phyloP scores from a whole-genome alignment of 2,113 vertebrate genomes.

The human region GRCh38 chr7:118811501-118812000 shows the following conservation, averaged over 20 bases:
- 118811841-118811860: background rate
- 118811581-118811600: background rate
- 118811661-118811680: background rate
- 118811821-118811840: background rate
- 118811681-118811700: background rate
- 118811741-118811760: background rate
- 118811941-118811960: background rate
- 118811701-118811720: background rate
- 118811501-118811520: background rate
- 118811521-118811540: background rate
- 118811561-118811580: background rate
- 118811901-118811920: background rate
- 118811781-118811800: background rate
- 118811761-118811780: background rate
- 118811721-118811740: background rate
- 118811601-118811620: background rate
- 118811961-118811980: background rate
- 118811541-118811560: background rate
- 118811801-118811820: background rate
- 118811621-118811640: background rate
- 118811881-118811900: background rate
- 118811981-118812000: background rate
- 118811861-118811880: background rate
- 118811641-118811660: background rate
- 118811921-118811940: background rate